phyloP scores from a whole-genome alignment of 1,140 invertebrate genomes.

The Drosophila nigromelanica region DNA sequence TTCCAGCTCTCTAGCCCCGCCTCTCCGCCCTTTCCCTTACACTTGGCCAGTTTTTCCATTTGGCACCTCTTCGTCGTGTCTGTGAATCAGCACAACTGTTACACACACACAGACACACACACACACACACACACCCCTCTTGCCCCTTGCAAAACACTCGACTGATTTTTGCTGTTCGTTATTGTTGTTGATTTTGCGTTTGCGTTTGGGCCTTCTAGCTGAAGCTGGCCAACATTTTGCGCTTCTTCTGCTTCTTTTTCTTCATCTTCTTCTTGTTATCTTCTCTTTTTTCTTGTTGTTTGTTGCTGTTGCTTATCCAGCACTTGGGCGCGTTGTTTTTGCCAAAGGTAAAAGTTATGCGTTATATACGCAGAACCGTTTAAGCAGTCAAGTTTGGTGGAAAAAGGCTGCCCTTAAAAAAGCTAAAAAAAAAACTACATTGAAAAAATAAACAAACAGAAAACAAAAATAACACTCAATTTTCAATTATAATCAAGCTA shows the following conservation, averaged over 20 bases:
- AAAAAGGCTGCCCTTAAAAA: not conserved
- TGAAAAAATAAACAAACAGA: not conserved
- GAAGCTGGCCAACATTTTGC: conserved; percentile 13
- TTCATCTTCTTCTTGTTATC: conserved; percentile 6
- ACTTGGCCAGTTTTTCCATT: conserved; percentile 59
- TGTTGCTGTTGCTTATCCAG: not conserved
- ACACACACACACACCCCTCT: not conserved
- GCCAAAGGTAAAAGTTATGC: not conserved
- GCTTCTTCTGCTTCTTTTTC: conserved; percentile 2
- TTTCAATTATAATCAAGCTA: not conserved
- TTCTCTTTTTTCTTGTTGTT: not conserved
- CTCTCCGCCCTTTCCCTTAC: not conserved
- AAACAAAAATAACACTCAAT: not conserved
- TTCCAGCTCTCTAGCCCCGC: conserved; percentile 45
- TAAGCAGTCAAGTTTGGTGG: not conserved
- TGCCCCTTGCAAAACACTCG: conserved; percentile 55
- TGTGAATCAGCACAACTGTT: conserved; percentile 67
- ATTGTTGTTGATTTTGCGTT: conserved; percentile 73
- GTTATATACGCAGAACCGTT: not conserved
- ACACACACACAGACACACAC: conserved; percentile 21
- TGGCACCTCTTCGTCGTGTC: conserved; percentile 63
- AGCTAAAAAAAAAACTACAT: not conserved
- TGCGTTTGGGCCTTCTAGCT: conserved; percentile 15
- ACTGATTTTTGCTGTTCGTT: conserved; percentile 62
- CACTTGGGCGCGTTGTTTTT: conserved; percentile 6